Percentiles rank a stretch among this genome's conserved stretches.
phyloP scores from a whole-genome alignment of 1,140 invertebrate genomes.

The Calliopsis andreniformis region DNA sequence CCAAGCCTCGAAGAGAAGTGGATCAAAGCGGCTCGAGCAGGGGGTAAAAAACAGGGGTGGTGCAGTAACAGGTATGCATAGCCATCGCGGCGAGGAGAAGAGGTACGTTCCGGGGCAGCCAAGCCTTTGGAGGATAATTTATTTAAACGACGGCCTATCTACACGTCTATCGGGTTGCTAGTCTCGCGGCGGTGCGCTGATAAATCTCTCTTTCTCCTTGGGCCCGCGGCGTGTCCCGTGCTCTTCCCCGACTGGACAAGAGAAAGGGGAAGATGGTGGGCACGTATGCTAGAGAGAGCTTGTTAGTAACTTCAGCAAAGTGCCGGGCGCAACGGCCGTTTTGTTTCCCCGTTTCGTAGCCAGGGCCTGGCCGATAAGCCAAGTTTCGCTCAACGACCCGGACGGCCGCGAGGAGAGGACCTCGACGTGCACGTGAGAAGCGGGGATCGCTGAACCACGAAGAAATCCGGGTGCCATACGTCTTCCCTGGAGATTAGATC shows the following conservation, averaged over 20 bases:
- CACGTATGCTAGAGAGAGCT: slow-evolving; percentile 1
- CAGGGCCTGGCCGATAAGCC: slow-evolving; percentile 16
- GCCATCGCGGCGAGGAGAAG: background rate
- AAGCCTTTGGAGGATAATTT: slow-evolving; percentile 41
- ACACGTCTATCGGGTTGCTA: slow-evolving; percentile 46
- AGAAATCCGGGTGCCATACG: slow-evolving; percentile 36
- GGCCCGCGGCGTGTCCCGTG: slow-evolving; percentile 20
- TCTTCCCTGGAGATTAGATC: slow-evolving; percentile 43
- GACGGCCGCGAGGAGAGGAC: background rate
- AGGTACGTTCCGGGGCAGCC: background rate
- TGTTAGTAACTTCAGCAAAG: slow-evolving; percentile 37
- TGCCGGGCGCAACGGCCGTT: slow-evolving; percentile 18
- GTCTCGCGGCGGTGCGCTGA: slow-evolving; percentile 31
- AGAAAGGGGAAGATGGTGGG: background rate
- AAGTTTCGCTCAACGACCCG: slow-evolving; percentile 16
- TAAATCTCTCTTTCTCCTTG: slow-evolving; percentile 37
- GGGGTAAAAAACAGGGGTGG: background rate
- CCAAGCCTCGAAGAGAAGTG: background rate
- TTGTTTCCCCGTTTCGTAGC: slow-evolving; percentile 40
- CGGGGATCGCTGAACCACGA: slow-evolving; percentile 34
- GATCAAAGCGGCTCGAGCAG: slow-evolving; percentile 2
- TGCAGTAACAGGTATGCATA: slow-evolving; percentile 7
- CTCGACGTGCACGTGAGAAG: background rate
- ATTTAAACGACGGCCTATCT: slow-evolving; percentile 51
- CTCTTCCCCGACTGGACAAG: background rate